Base-by-base conservation (phyloP, 2,888 invertebrate genomes). In the Orthosia gracilis region DNA sequence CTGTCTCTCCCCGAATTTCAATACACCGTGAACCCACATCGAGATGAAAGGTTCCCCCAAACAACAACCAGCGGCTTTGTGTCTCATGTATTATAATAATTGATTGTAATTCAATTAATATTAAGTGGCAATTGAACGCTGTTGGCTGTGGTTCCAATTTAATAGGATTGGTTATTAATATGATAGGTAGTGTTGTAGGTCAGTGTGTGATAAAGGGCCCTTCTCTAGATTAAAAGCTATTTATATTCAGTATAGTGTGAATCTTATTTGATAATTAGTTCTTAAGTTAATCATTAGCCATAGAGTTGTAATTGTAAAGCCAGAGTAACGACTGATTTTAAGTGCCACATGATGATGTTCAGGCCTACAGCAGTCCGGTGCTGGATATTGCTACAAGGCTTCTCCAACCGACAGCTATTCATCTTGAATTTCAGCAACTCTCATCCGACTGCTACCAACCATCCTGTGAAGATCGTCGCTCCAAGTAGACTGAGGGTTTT, bases 51-150 rank as follows among this genome's bases (percentile, higher is more conserved):
- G 79, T 63, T 23, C 21, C 17, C 9, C 17, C 23, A 54, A 40
- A 31, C 31, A 7, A 5, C 31, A n/a, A 61, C 47, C 40, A 52
- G 18, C 54, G 50, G 63, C n/a, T 58, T 63, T 72, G 65, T 68
- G 49, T 5, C 31, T 4, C 17, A 55, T 65, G 18, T 54, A 58
- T 65, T 65, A 50, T 52, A 21, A 75, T 68, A 76, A 69, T 76
- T 71, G 78, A 77, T 61, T 71, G 61, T 80, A 50, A 77, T 80
- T 80, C 59, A 77, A 77, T 80, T 71, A 71, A 82, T 68, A 65
- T 68, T 68, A 65, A 71, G 78, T 54, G 31, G 7, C 59, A 47
- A 68, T 71, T 52, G 58, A 59, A 15, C 2, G 31, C 21, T 26
- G 54, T 18, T 50, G 45, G 63, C 1, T 74, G 58, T 68, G 74